phyloP scores from a whole-genome alignment of 2,888 invertebrate genomes.

The Lycaena phlaeas region DNA sequence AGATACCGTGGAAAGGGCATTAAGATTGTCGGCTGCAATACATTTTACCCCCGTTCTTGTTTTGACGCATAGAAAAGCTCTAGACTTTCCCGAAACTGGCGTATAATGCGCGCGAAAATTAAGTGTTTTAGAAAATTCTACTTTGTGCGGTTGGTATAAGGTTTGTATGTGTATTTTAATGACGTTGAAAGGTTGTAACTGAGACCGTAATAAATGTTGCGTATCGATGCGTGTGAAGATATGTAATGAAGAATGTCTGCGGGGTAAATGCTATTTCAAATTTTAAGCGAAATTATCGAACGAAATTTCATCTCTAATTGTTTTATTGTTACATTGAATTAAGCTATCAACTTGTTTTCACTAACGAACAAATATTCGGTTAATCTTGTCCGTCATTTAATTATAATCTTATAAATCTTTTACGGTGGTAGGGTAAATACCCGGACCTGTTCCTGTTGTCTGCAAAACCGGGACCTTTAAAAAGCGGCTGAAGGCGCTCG shows the following conservation, averaged over 20 bases:
- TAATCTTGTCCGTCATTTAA: no score
- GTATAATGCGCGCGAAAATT: slow-evolving; percentile 21
- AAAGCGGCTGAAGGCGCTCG: no score
- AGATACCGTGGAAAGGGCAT: slow-evolving; percentile 71
- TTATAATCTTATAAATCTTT: no score
- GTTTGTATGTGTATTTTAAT: neutral
- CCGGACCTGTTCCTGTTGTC: no score
- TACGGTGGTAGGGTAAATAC: no score
- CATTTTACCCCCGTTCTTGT: slow-evolving; percentile 64
- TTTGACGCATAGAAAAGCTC: slow-evolving; percentile 66
- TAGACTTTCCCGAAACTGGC: slow-evolving; percentile 44
- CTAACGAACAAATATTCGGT: no score
- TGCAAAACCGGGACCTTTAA: no score
- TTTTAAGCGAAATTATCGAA: no score
- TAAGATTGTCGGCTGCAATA: slow-evolving; percentile 69
- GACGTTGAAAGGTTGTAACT: slow-evolving; percentile 14
- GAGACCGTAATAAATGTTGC: slow-evolving; percentile 72
- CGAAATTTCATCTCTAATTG: no score
- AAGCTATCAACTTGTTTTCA: no score
- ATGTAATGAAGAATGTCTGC: slow-evolving; percentile 58
- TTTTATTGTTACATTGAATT: neutral
- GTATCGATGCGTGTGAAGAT: slow-evolving; percentile 71
- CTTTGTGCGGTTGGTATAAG: slow-evolving; percentile 19
- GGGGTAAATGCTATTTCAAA: no score
- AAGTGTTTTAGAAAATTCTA: slow-evolving; percentile 15